Conservation (phyloP, 2,113 vertebrate genomes). For the Stictonetta naevosa region DNA sequence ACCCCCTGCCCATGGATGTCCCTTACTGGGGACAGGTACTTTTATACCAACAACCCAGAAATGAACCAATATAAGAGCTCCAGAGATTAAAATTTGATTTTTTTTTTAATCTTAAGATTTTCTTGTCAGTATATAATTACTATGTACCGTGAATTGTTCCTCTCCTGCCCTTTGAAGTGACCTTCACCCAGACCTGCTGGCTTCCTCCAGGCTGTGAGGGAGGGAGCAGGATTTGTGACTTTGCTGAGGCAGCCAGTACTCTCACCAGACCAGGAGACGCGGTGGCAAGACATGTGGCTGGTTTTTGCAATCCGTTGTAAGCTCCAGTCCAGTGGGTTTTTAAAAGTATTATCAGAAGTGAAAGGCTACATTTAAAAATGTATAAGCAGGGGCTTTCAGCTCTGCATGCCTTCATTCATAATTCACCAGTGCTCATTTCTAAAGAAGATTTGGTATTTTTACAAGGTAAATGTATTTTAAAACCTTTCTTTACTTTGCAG, state of each 20-base stretch:
- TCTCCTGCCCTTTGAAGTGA: not conserved
- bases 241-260: not conserved
- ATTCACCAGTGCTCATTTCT: slow-evolving; percentile 55
- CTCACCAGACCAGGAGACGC: not conserved
- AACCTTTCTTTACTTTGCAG: slow-evolving; percentile 60
- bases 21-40: rapidly evolving
- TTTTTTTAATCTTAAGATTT: not conserved
- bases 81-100: not conserved
- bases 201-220: not conserved
- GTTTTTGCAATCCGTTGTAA: not conserved
- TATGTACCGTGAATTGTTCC: not conserved
- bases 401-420: slow-evolving; percentile 60
- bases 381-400: slow-evolving; percentile 54
- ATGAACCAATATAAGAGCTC: not conserved
- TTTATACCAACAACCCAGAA: not conserved
- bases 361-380: slow-evolving; percentile 71
- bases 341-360: slow-evolving; percentile 44
- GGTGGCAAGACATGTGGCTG: not conserved
- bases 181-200: not conserved
- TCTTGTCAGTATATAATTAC: not conserved
- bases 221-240: not conserved
- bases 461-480: slow-evolving; percentile 65
- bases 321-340: slow-evolving; percentile 10
- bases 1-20: rapidly evolving
- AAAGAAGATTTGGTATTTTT: slow-evolving; percentile 57